Evolutionary conservation across 2,888 invertebrate species (phyloP), one percentile per base, ranked within the genome.

Genomic region (Acronicta psi): DNA sequence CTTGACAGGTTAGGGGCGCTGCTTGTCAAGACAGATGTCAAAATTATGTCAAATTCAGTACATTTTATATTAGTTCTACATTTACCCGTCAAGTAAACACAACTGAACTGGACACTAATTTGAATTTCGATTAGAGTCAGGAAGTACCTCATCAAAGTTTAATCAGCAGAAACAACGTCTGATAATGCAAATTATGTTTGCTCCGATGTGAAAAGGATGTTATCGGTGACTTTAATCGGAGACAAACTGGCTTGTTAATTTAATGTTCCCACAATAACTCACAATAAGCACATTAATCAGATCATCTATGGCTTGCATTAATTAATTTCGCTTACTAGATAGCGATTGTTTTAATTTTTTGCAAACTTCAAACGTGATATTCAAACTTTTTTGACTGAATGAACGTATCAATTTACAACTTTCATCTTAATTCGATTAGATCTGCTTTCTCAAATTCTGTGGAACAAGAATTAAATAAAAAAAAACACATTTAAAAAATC

Each of bases 121-220:
- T 69, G 49, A 66, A 75, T 72, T 69, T 56, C 42, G 49, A 59
- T 52, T 66, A 60, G 58, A 59, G 54, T 20, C 60, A 62, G 77
- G 77, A 76, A 76, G 52, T 59, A 23, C 42, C 36, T 68, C 51
- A 68, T 76, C 54, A 65, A 63, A 62, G 57, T 53, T 67, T 63
- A 73, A 70, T 69, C 63, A 67, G 51, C 47, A 51, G 64, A 51
- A 52, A 64, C 57, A 68, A 49, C 76, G 49, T 41, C 59, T 45
- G 55, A 59, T 67, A 59, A 59, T 76, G 74, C 70, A 70, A 76
- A 75, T 75, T 64, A 60, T 55, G 56, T 60, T 38, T 46, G 25
- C 40, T 34, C 50, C 53, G 46, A 68, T 59, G 59, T 56, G 55
- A 59, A 63, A 65, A 74, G 69, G 73, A 75, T 75, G 73, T 59